Percentiles rank a stretch among this genome's conserved stretches.
Evolutionary conservation across 2,113 vertebrate genomes (phyloP).

Genomic region (Microcebus lehilahytsara): DNA sequence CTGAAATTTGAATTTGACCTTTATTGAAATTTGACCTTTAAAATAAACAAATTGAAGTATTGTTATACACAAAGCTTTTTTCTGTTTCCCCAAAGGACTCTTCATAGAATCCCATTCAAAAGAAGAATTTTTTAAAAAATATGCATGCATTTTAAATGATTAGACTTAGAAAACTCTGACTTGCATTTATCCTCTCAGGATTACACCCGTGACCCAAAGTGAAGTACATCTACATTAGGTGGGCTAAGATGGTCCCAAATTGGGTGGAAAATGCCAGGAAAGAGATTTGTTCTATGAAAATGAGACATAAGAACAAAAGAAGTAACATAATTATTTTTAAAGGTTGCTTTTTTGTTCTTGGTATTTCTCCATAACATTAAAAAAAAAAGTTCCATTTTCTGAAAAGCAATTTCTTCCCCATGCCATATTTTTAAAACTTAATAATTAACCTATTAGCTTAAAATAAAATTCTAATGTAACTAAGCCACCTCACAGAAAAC

Average conservation of each 20-base stretch:
- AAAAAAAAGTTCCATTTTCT: neutral
- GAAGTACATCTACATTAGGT: neutral
- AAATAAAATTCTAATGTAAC: neutral
- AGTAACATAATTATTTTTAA: neutral
- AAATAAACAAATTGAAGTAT: neutral
- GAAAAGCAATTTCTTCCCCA: constrained; percentile 5
- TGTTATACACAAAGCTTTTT: neutral
- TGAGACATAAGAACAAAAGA: neutral
- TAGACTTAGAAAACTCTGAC: neutral
- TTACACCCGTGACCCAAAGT: neutral
- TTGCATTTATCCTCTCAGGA: neutral
- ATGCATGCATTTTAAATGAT: neutral
- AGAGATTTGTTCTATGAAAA: neutral
- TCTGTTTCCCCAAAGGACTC: constrained; percentile 1
- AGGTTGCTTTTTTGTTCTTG: neutral
- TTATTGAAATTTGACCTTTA: neutral
- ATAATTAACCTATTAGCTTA: neutral
- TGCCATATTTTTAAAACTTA: neutral
- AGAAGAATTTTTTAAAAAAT: neutral
- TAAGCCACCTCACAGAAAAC: neutral
- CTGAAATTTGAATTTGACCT: neutral
- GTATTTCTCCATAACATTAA: neutral
- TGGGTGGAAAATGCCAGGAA: neutral
- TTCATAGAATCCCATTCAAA: neutral
- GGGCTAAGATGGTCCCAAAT: neutral